Evolutionary conservation across 2,113 vertebrate genomes (phyloP).

Genomic region (Camelus bactrianus): DNA sequence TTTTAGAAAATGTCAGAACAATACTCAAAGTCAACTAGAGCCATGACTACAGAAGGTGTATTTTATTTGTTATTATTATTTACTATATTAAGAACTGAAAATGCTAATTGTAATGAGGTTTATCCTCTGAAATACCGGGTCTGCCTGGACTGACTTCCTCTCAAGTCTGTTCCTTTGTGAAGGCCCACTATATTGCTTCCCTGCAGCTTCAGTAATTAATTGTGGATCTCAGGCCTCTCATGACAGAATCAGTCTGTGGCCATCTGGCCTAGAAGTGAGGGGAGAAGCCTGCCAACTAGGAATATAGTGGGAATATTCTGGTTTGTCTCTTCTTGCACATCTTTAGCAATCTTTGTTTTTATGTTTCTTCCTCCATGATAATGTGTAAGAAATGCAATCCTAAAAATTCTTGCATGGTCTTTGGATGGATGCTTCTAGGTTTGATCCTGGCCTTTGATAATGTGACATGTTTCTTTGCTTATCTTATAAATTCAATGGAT

Average conservation of each 20-base stretch:
- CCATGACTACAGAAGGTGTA: neutral
- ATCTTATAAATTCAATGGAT: neutral
- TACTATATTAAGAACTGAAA: neutral
- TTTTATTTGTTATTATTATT: neutral
- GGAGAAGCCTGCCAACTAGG: neutral
- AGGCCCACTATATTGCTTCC: neutral
- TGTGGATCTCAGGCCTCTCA: neutral
- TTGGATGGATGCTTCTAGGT: neutral
- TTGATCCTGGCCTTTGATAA: neutral
- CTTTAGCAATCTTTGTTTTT: slow-evolving; percentile 71
- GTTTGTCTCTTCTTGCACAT: slow-evolving; percentile 65
- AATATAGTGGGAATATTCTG: slow-evolving; percentile 40
- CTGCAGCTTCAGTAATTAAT: neutral
- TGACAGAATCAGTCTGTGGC: neutral
- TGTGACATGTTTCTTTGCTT: neutral
- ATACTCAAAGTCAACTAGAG: neutral
- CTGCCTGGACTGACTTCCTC: neutral
- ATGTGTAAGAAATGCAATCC: slow-evolving; percentile 55
- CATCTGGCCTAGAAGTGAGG: slow-evolving; percentile 67
- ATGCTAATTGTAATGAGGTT: neutral
- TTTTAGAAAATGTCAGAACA: neutral
- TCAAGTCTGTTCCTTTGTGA: neutral
- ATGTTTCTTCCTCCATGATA: slow-evolving; percentile 56
- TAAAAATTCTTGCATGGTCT: neutral
- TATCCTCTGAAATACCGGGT: neutral